Conservation (phyloP, 1,140 invertebrate species). For the Potamilus streckersoni region DNA sequence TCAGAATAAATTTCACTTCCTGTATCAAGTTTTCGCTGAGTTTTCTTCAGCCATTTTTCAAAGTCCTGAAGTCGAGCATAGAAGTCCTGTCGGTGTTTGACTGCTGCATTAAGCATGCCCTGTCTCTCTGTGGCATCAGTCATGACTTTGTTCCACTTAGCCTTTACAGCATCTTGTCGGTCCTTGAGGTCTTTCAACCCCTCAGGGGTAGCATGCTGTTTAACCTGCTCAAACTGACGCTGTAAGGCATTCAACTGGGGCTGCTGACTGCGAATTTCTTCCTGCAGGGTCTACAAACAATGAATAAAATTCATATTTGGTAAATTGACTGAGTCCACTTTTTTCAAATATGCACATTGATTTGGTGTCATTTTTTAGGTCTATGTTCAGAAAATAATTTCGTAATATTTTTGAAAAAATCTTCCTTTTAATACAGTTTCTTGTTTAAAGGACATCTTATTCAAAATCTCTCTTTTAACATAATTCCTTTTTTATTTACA, state of each 20-base stretch:
- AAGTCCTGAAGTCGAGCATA: conserved; percentile 84
- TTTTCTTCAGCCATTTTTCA: conserved; percentile 84
- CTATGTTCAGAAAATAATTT: not conserved
- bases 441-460: not conserved
- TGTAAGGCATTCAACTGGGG: conserved; percentile 52
- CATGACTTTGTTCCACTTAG: conserved; percentile 81
- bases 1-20: conserved; percentile 84
- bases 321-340: not conserved
- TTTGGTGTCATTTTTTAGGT: not conserved
- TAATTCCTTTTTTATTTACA: no score
- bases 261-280: conserved; percentile 60
- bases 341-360: not conserved
- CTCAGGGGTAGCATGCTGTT: conserved; percentile 53
- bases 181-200: conserved; percentile 49
- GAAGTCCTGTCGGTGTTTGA: conserved; percentile 83
- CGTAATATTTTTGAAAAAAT: not conserved
- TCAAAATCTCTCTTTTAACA: no score
- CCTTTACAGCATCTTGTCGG: conserved; percentile 77
- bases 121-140: conserved; percentile 65
- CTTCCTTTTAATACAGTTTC: not conserved
- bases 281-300: conserved; percentile 56
- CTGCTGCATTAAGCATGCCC: conserved; percentile 64
- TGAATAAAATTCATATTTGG: conserved; percentile 2
- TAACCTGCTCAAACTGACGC: conserved; percentile 56
- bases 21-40: conserved; percentile 80